These are phyloP conservation scores for Meleagris gallopavo DNA, from an alignment of 2,113 vertebrate species.

Conservation along the genomic window DNA sequence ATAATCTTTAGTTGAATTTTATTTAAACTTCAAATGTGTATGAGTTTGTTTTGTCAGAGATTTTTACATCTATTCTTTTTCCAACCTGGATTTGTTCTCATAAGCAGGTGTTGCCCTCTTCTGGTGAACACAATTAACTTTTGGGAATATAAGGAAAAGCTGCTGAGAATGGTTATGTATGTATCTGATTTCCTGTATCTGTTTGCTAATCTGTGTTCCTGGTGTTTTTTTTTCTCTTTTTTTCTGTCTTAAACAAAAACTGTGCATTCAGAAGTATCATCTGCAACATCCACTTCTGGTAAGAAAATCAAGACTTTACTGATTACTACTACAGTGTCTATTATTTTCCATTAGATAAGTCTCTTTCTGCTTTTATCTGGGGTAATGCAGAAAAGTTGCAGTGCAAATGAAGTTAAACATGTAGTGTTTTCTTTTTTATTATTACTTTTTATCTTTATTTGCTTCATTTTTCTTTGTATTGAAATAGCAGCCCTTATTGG, in stretches of 20 bases:
- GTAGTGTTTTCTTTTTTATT: neutral
- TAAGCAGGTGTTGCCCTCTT: slow-evolving; percentile 45
- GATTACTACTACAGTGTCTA: neutral
- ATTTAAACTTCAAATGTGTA: neutral
- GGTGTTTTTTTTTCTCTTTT: neutral
- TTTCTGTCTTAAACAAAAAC: neutral
- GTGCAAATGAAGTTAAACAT: neutral
- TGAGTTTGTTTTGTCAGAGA: neutral
- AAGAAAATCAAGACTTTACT: slow-evolving; percentile 29
- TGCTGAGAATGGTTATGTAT: neutral
- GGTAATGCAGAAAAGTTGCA: neutral
- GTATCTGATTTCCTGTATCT: neutral
- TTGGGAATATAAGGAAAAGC: neutral
- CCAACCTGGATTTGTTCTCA: neutral
- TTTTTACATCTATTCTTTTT: neutral
- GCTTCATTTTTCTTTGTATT: neutral
- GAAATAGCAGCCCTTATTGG: neutral
- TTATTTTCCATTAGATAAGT: neutral
- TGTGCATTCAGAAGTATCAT: neutral
- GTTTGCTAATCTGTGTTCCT: neutral
- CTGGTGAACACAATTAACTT: neutral
- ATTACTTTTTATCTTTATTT: neutral
- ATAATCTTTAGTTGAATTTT: fast-evolving
- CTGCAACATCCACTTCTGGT: slow-evolving; percentile 36
- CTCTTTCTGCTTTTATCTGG: neutral